Conservation (phyloP, 2,113 vertebrate species). For the Microcebus tavaratra region DNA sequence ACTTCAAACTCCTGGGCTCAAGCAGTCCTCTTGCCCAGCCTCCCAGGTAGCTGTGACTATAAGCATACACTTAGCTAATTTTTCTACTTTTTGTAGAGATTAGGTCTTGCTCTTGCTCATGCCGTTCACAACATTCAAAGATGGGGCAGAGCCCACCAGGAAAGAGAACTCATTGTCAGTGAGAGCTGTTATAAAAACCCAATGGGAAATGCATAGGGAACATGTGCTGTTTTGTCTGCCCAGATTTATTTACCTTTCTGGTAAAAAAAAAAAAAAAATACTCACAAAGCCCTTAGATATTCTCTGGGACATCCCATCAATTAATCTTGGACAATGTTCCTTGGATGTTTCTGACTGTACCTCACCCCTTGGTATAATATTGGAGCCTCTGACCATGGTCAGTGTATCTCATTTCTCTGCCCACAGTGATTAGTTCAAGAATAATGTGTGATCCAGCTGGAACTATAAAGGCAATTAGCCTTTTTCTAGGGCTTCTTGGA, state of each 20-base stretch:
- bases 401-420: background rate
- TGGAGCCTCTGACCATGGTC: background rate
- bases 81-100: no score
- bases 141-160: background rate
- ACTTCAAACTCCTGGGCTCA: no score
- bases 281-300: background rate
- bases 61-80: no score
- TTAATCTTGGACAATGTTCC: background rate
- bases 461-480: background rate
- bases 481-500: background rate
- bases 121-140: background rate
- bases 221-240: background rate
- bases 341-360: background rate
- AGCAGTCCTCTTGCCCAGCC: no score
- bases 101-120: no score
- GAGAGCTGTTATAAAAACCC: background rate
- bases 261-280: background rate
- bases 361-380: background rate
- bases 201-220: background rate
- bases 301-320: background rate
- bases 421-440: background rate
- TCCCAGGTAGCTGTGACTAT: no score
- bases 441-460: background rate
- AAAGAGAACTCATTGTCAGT: background rate
- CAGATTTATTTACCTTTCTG: background rate